Evolutionary conservation across 2,888 invertebrate species (phyloP).

Genomic region (Phragmatobia fuliginosa): DNA sequence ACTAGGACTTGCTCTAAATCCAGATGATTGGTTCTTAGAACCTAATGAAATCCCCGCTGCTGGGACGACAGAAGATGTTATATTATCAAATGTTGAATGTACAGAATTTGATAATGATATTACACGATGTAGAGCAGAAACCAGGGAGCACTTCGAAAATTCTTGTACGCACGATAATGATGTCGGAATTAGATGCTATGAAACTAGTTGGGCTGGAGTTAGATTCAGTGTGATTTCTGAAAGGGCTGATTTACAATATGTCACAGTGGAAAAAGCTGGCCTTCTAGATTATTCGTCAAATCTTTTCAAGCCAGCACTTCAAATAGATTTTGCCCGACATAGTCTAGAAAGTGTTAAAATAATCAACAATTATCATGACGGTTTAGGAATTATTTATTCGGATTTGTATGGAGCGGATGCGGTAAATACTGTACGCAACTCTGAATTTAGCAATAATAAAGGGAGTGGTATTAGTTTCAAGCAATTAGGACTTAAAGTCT

Average conservation of each 20-base stretch:
- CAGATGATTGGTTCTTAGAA: slow-evolving; percentile 95
- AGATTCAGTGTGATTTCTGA: slow-evolving; percentile 96
- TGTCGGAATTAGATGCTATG: slow-evolving; percentile 95
- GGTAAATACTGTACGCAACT: slow-evolving; percentile 93
- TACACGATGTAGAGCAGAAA: slow-evolving; percentile 94
- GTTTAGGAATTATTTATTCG: slow-evolving; percentile 97
- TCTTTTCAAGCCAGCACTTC: slow-evolving; percentile 94
- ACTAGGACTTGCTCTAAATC: slow-evolving; percentile 96
- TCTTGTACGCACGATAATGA: slow-evolving; percentile 95
- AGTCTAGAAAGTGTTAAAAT: slow-evolving; percentile 93
- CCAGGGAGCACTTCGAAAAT: slow-evolving; percentile 92
- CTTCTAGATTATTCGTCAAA: slow-evolving; percentile 96
- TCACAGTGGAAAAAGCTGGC: slow-evolving; percentile 96
- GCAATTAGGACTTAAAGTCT: slow-evolving; percentile 93
- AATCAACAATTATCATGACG: slow-evolving; percentile 95
- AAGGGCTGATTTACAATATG: slow-evolving; percentile 94
- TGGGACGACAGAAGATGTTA: slow-evolving; percentile 91
- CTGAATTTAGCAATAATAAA: slow-evolving; percentile 93
- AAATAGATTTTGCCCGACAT: slow-evolving; percentile 94
- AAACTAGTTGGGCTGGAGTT: slow-evolving; percentile 97
- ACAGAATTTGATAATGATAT: slow-evolving; percentile 96
- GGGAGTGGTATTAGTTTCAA: slow-evolving; percentile 96
- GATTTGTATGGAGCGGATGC: slow-evolving; percentile 96
- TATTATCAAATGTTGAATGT: slow-evolving; percentile 96
- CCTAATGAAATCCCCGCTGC: slow-evolving; percentile 93